Base-by-base conservation (phyloP, 2,797 vertebrate genomes). In the Glossophaga mutica region DNA sequence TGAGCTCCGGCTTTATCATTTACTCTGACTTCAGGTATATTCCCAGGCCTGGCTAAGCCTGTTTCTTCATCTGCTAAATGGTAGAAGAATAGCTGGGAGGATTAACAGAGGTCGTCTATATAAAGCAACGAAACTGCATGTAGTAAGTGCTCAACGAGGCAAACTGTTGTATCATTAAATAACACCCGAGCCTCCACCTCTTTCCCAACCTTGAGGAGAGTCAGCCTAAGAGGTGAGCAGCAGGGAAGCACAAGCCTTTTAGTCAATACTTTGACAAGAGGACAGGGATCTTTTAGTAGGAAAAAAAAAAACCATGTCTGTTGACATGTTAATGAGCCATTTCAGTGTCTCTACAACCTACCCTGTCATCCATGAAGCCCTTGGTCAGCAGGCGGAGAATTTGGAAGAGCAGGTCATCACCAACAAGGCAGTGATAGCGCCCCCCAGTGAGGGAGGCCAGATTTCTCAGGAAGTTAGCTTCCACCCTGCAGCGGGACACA, bases 381-480 rank as follows among this genome's bases (percentile, higher is more conserved):
- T 98, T 97, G 8, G 98, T 97, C 87, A 99, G 85, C 92, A 98
- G 94, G 88, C 96, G 90, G 7, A 96, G 97, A 11, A 98, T 98
- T 44, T 91, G 89, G 12, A 95, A 50, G 15, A 98, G 98, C 0
- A 92, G 90, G 52, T 99, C 98, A 37, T 97, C 93, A 22, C 76
- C 92, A 16, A 98, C 98, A 2, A 97, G 98, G 9, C 97, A 96
- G 94, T 98, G 98, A 94, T 98, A 99, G 12, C 99, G 98, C 0
- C 99, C 99, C 42, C 98, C 98, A 0, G 98, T 98, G 22, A 98
- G 98, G 52, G 98, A 95, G 6, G 99, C 99, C 91, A 99, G 96
- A 15, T 83, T 97, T 97, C 97, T 98, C 96, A 99, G 98, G 96
- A 99, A 99, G 87, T 98, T 98, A 59, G 95, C 98, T 19, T 98